Evolutionary conservation across 1,140 invertebrate genomes (phyloP).

Genomic region (Prorops nasuta): DNA sequence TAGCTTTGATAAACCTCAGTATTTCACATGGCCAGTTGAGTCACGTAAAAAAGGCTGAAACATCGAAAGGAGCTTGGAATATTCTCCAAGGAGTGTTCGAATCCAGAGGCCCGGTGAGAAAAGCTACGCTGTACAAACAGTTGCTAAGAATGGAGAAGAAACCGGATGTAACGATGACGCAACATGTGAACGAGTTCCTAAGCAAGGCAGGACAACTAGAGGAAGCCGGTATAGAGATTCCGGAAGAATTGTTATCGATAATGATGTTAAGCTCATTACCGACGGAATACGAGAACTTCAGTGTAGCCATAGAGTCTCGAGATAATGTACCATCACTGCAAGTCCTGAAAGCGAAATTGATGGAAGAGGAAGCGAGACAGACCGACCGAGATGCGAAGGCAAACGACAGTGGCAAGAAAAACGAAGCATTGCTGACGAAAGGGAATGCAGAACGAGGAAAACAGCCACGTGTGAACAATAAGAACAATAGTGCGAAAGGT

Average conservation of each 20-base stretch:
- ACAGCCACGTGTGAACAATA: neutral
- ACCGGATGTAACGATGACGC: neutral
- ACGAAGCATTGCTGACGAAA: neutral
- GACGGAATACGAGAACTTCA: neutral
- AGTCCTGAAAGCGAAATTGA: neutral
- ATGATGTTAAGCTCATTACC: constrained; percentile 1
- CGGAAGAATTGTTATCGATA: neutral
- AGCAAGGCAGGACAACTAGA: neutral
- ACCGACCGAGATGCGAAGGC: too few species aligned
- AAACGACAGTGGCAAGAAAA: neutral
- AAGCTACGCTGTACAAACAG: constrained; percentile 3
- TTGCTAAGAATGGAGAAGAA: neutral
- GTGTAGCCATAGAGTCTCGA: neutral
- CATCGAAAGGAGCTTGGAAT: constrained; percentile 1
- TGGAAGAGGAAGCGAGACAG: constrained; percentile 1
- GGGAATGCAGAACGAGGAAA: neutral
- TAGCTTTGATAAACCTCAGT: neutral
- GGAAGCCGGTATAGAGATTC: constrained; percentile 1
- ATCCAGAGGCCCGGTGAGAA: neutral
- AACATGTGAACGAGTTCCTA: constrained; percentile 2
- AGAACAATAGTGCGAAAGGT: neutral
- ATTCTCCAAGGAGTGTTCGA: neutral
- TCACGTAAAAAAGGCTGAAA: neutral
- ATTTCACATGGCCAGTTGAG: neutral
- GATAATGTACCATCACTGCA: neutral